These are phyloP conservation scores for Drosophila punjabiensis DNA, from an alignment of 1,140 invertebrate species.

Conservation along the genomic window DNA sequence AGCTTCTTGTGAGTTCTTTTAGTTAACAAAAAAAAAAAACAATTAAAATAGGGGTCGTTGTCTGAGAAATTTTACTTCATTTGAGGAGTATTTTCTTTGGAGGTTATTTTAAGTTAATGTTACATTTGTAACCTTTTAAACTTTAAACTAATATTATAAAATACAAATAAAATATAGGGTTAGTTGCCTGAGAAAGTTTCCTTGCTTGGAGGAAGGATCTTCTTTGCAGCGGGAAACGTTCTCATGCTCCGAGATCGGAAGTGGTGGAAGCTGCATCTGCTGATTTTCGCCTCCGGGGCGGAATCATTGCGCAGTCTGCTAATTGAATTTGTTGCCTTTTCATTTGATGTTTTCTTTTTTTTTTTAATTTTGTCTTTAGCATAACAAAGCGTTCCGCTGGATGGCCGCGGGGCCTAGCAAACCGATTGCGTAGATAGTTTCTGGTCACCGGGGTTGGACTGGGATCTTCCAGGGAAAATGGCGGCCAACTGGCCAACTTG, in stretches of 20 bases:
- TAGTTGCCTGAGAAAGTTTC: slow-evolving; percentile 11
- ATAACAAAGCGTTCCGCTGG: slow-evolving; percentile 66
- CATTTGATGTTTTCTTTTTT: slow-evolving; percentile 65
- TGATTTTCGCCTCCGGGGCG: slow-evolving; percentile 43
- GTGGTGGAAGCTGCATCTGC: slow-evolving; percentile 55
- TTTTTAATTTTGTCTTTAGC: slow-evolving; percentile 50
- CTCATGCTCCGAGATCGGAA: slow-evolving; percentile 43
- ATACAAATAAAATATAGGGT: too few relatives aligned
- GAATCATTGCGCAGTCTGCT: slow-evolving; percentile 55
- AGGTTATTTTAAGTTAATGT: neutral
- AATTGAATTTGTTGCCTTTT: slow-evolving; percentile 81
- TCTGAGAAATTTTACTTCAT: slow-evolving; percentile 55
- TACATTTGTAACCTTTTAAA: neutral
- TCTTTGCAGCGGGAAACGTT: neutral
- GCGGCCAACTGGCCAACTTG: slow-evolving; percentile 51
- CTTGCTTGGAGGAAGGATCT: neutral
- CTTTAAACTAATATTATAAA: neutral
- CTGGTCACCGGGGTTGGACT: slow-evolving; percentile 30
- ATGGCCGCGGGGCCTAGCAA: slow-evolving; percentile 39
- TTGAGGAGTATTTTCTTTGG: slow-evolving; percentile 2
- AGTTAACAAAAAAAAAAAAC: neutral
- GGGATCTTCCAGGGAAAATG: slow-evolving; percentile 58
- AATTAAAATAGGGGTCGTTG: slow-evolving; percentile 57
- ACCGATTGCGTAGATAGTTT: slow-evolving; percentile 64
- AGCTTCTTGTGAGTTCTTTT: slow-evolving; percentile 71